Conservation (phyloP, 2,888 invertebrate species). For the Melieria omissa region DNA sequence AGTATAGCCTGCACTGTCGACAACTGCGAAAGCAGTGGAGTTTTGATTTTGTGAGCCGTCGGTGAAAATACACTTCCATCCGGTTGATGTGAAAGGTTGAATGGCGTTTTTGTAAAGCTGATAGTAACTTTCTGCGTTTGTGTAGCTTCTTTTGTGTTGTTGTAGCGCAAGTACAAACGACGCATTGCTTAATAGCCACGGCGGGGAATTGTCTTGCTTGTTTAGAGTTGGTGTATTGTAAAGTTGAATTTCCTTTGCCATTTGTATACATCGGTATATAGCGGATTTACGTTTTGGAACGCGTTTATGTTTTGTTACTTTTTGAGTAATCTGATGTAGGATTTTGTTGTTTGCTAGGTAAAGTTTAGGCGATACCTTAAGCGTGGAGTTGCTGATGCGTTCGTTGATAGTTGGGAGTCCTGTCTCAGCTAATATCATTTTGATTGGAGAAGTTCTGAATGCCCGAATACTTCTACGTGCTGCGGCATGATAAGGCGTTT, state of each 20-base stretch:
- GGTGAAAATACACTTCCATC: conserved; percentile 1
- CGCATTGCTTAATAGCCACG: neutral
- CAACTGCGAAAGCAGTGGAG: neutral
- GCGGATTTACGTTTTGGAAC: neutral
- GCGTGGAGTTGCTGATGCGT: neutral
- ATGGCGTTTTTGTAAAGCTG: neutral
- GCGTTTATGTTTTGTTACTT: too few species aligned
- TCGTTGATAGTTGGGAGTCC: neutral
- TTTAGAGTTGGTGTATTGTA: neutral
- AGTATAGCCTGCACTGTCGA: too few species aligned
- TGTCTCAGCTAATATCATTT: conserved; percentile 1
- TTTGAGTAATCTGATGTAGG: too few species aligned
- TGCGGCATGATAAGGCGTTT: conserved; percentile 2
- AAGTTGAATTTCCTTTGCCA: neutral
- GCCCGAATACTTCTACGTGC: conserved; percentile 6
- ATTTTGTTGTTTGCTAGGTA: neutral
- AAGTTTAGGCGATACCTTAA: neutral
- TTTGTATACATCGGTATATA: neutral
- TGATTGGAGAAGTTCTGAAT: conserved; percentile 1
- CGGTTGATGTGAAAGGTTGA: neutral
- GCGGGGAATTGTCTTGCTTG: neutral
- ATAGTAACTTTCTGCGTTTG: neutral
- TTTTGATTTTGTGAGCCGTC: neutral
- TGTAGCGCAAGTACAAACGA: neutral
- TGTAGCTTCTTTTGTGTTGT: neutral